Percentiles rank a stretch among this genome's conserved stretches.
These are phyloP conservation scores for Hipparchia sbordonii DNA, from an alignment of 2,888 invertebrate species.

Conservation along the genomic window DNA sequence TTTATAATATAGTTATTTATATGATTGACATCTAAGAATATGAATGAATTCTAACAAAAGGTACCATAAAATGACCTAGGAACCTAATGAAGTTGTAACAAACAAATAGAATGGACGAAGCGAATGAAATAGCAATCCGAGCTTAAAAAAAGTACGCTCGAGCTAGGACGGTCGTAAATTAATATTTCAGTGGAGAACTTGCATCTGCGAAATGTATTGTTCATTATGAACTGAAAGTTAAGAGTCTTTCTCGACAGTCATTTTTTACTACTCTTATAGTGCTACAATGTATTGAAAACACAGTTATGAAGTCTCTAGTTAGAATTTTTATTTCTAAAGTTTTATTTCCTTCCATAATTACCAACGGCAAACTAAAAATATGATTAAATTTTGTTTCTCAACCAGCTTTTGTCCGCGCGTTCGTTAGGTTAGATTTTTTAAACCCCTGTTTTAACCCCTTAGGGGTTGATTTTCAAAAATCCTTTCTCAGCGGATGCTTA, in stretches of 20 bases:
- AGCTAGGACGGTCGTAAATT: conserved; percentile 32
- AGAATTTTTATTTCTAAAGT: neutral
- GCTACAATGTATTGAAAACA: neutral
- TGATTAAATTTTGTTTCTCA: too few species aligned
- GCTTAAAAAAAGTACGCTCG: conserved; percentile 28
- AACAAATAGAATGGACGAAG: conserved; percentile 17
- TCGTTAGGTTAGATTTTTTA: too few species aligned
- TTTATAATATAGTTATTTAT: too few species aligned
- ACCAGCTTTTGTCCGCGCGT: too few species aligned
- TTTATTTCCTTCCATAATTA: neutral
- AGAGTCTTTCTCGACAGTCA: conserved; percentile 12
- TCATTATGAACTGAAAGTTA: conserved; percentile 31
- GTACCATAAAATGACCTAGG: too few species aligned
- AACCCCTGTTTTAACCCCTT: too few species aligned
- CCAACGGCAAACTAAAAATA: too few species aligned
- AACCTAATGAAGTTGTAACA: conserved; percentile 2
- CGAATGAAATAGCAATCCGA: conserved; percentile 24
- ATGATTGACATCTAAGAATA: too few species aligned
- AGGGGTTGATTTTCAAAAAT: too few species aligned
- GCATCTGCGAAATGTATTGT: conserved; percentile 27
- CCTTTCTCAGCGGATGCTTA: too few species aligned
- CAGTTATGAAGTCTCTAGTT: neutral
- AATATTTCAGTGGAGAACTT: conserved; percentile 37
- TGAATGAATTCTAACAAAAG: too few species aligned
- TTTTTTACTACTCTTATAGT: neutral